phyloP scores from a whole-genome alignment of 2,797 vertebrate genomes.

The Fundulus diaphanus region DNA sequence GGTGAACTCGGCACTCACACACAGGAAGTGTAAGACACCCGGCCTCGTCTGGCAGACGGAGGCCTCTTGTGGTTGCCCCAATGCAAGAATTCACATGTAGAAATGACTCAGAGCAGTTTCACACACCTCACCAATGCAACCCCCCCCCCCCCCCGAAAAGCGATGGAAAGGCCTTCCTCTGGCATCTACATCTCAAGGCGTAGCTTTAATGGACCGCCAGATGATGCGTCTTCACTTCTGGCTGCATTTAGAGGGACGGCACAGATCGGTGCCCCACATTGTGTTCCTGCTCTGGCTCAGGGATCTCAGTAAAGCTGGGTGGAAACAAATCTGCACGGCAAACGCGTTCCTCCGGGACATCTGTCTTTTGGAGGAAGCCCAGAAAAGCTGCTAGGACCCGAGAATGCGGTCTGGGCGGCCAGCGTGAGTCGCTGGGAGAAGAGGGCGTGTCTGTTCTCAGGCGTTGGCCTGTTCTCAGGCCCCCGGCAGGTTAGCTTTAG shows the following conservation, averaged over 20 bases:
- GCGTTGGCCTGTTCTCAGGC: slow-evolving; percentile 54
- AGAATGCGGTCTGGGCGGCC: slow-evolving; percentile 19
- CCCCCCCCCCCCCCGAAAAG: slow-evolving; percentile 15
- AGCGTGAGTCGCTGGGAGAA: slow-evolving; percentile 38
- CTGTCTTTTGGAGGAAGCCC: slow-evolving; percentile 34
- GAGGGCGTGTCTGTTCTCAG: slow-evolving; percentile 60
- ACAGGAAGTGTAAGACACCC: slow-evolving; percentile 4
- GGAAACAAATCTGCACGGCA: slow-evolving; percentile 35
- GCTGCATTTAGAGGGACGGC: slow-evolving; percentile 35
- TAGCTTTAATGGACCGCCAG: slow-evolving; percentile 1
- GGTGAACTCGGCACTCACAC: slow-evolving; percentile 1
- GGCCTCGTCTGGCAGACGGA: slow-evolving; percentile 43
- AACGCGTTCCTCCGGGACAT: slow-evolving; percentile 35
- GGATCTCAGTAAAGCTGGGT: slow-evolving; percentile 48
- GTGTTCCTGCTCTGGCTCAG: slow-evolving; percentile 46
- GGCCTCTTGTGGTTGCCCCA: slow-evolving; percentile 36
- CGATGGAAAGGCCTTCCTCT: slow-evolving; percentile 10
- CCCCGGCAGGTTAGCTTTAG: slow-evolving; percentile 30
- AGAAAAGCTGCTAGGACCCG: slow-evolving; percentile 9
- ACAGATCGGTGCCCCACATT: slow-evolving; percentile 39
- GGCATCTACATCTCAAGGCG: slow-evolving; percentile 23
- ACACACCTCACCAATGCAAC: slow-evolving; percentile 17
- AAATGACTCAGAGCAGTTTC: slow-evolving; percentile 36
- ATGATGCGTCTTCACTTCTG: slow-evolving; percentile 29
- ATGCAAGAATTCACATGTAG: slow-evolving; percentile 51